phyloP scores from a whole-genome alignment of 2,113 vertebrate species.

The Colius striatus region DNA sequence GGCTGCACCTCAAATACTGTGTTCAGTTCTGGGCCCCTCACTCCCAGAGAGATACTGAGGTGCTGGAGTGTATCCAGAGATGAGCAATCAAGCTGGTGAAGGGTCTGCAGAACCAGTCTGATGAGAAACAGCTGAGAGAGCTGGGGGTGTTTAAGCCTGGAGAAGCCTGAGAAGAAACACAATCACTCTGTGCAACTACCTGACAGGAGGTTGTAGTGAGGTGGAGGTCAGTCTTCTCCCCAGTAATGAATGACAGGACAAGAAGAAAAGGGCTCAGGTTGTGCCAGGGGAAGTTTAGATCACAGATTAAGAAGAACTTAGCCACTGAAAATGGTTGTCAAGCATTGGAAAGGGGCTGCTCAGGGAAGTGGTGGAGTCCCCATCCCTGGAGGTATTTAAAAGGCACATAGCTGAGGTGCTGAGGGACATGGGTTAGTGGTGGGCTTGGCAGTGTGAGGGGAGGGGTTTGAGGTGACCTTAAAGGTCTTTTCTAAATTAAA shows the following conservation, averaged over 20 bases:
- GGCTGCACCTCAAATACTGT: neutral
- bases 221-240: neutral
- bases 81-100: neutral
- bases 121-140: neutral
- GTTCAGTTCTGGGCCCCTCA: neutral
- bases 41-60: neutral
- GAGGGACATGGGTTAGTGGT: neutral
- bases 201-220: neutral
- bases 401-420: neutral
- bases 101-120: neutral
- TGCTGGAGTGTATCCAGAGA: neutral
- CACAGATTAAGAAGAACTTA: neutral
- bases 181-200: too few relatives aligned
- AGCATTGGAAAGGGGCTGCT: neutral
- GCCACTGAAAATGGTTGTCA: neutral
- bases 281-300: too few relatives aligned
- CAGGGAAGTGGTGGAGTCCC: neutral
- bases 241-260: too few relatives aligned
- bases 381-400: neutral
- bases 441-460: neutral
- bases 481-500: neutral
- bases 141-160: neutral
- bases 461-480: neutral
- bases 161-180: neutral
- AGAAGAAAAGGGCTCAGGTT: too few relatives aligned